A percentile compares a stretch with the other conserved stretches of the same genome.
These are phyloP conservation scores for Cheilosia urbana DNA, from an alignment of 2,888 invertebrate species.

Conservation along the genomic window DNA sequence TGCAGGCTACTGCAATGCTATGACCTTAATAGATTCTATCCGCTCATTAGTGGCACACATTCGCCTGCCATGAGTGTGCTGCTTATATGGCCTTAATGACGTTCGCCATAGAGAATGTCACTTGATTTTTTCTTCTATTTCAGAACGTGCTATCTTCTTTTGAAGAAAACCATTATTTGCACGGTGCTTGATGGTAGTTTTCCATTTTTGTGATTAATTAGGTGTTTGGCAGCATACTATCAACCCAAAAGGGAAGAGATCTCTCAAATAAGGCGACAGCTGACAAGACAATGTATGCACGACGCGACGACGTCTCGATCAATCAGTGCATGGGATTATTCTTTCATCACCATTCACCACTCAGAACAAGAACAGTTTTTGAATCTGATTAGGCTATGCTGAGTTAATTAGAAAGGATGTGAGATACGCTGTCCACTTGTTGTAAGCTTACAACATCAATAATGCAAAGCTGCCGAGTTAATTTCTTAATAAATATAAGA, in stretches of 20 bases:
- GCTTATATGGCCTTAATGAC: conserved; percentile 55
- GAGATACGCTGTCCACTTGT: too few species aligned
- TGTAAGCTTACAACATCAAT: not conserved
- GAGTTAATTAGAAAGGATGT: too few species aligned
- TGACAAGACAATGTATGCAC: too few species aligned
- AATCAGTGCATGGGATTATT: too few species aligned
- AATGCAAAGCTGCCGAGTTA: not conserved
- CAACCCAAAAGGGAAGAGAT: too few species aligned
- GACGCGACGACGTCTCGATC: too few species aligned
- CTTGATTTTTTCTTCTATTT: conserved; percentile 19
- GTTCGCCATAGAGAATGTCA: conserved; percentile 50
- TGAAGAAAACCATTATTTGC: conserved; percentile 23
- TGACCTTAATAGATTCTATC: conserved; percentile 57
- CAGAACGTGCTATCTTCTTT: conserved; percentile 34
- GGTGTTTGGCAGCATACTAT: not conserved
- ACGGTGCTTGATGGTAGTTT: conserved; percentile 1
- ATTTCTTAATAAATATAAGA: conserved; percentile 1
- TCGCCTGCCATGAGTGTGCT: conserved; percentile 23
- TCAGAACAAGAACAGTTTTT: too few species aligned
- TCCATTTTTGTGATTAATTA: conserved; percentile 39
- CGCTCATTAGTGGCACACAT: conserved; percentile 40
- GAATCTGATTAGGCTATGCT: too few species aligned
- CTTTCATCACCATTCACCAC: too few species aligned
- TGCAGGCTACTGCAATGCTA: conserved; percentile 21
- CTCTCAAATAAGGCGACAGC: too few species aligned